Conservation (phyloP, 2,113 vertebrate species). For the Euleptes europaea region DNA sequence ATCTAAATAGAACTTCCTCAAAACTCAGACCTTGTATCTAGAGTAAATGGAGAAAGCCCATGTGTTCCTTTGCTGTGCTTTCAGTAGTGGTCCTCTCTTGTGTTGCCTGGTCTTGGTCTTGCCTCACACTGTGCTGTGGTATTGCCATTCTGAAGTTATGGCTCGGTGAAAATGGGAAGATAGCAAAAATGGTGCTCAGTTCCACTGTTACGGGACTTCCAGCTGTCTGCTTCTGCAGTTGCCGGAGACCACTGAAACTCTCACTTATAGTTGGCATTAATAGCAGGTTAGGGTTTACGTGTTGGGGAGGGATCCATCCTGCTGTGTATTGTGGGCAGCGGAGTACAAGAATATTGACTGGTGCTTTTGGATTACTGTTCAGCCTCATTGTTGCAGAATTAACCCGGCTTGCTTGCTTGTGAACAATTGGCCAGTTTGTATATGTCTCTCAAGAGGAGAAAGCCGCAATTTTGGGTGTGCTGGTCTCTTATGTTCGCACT, state of each 20-base stretch:
- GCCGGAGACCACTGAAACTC: too few species aligned
- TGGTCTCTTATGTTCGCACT: neutral
- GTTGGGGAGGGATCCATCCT: neutral
- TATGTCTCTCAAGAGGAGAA: neutral
- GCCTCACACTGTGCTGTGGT: too few species aligned
- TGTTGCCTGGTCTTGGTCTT: too few species aligned
- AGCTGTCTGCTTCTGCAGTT: neutral
- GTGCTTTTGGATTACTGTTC: neutral
- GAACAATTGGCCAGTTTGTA: neutral
- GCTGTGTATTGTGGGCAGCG: neutral
- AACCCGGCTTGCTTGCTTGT: neutral
- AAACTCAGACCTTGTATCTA: neutral
- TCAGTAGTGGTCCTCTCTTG: neutral
- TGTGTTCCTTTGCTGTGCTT: neutral
- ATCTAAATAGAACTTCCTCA: neutral
- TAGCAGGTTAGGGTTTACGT: too few species aligned
- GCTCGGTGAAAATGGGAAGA: neutral
- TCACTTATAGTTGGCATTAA: too few species aligned
- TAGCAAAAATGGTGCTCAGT: too few species aligned
- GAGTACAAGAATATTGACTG: neutral
- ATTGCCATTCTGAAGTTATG: neutral
- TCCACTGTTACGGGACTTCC: neutral
- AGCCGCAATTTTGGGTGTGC: neutral
- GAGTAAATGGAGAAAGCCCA: neutral
- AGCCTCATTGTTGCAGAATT: neutral